Evolutionary conservation across 1,140 invertebrate genomes (phyloP), one percentile per base, ranked within the genome.

Genomic region (Euwallacea similis): DNA sequence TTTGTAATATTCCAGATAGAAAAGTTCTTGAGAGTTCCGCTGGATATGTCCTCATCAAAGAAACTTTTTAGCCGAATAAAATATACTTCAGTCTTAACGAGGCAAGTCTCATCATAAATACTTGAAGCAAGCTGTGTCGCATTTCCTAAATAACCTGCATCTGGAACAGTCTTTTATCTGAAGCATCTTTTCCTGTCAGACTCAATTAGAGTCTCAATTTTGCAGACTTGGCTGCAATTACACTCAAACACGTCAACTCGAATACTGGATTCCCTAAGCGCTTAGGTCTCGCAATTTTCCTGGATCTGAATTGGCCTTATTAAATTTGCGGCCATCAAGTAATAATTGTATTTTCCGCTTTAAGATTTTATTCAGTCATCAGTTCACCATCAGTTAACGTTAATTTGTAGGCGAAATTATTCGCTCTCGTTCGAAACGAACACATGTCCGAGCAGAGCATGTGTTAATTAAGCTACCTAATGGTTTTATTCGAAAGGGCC

Each of bases 171-270:
- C 46, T 13, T 50, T 50, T 50, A 13, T 50, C 46, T 50, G 46
- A 10, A 50, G 46, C 46, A 50, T 11, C 46, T 50, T 50, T 50
- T 50, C 46, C 46, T 50, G 46, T 50, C 46, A 50, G 46, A 13
- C 46, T 50, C 46, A 50, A 50, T 50, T 50, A 50, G 46, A 50
- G 9, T 50, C 46, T 50, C 46, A 50, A 50, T 50, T 50, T 50
- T 50, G 46, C 46, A 50, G 46, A 50, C 46, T 50, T 50, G 21
- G 46, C 46, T 50, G 46, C 46, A 50, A 50, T 50, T 50, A 50
- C 46, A 50, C 13, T 50, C 46, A 13, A 50, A 50, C 46, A 50
- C 46, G 46, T 50, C 46, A 50, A 50, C 46, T 50, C 13, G 46
- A 50, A 50, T 50, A 11, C 46, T 50, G 46, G 46, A 50, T 13